Evolutionary conservation across 1,140 invertebrate genomes (phyloP), one percentile per base, ranked within the genome.

Genomic region (Drosophila elegans): DNA sequence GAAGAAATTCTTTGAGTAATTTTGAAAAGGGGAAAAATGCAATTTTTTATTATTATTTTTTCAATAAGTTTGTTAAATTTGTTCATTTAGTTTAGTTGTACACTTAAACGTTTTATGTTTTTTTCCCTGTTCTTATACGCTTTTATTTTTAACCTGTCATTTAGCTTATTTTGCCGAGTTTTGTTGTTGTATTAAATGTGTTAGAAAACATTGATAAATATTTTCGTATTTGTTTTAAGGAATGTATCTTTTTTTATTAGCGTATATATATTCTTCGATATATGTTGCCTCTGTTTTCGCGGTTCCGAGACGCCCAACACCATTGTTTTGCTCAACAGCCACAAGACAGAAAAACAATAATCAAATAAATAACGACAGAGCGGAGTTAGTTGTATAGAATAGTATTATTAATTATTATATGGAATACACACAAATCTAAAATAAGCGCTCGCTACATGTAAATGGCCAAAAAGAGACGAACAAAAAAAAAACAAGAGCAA

Each of bases 1-100:
- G 0, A 29, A 41, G 25, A 67, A 34, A 38, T 36, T 3, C 27
- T 10, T 67, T 29, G 3, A 36, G 29, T 68, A 68, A 68, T 76
- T 81, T 78, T 86, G 57, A 79, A 86, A 86, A 86, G 71, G 82
- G 80, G 69, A 88, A 85, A 86, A 88, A 73, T 86, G 66, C 79
- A 88, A 78, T 78, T 78, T 64, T 36, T 42, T 63, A 73, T 74
- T 74, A 52, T 59, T 76, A 71, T 72, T 72, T 69, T 86, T 64
- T 83, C 52, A 80, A 84, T 89, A 83, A 82, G 83, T 82, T 83
- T 77, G 56, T 79, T 88, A 78, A 63, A 45, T 52, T 78, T 59
- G 38, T 76, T 66, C 32, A 29, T 76, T 59, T 62, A 41, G 53
- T 82, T 78, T 52, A 21, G 42, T 80, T 63, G 45, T 78, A 73